These are phyloP conservation scores for Oligia strigilis DNA, from an alignment of 2,888 invertebrate genomes.

Conservation along the genomic window DNA sequence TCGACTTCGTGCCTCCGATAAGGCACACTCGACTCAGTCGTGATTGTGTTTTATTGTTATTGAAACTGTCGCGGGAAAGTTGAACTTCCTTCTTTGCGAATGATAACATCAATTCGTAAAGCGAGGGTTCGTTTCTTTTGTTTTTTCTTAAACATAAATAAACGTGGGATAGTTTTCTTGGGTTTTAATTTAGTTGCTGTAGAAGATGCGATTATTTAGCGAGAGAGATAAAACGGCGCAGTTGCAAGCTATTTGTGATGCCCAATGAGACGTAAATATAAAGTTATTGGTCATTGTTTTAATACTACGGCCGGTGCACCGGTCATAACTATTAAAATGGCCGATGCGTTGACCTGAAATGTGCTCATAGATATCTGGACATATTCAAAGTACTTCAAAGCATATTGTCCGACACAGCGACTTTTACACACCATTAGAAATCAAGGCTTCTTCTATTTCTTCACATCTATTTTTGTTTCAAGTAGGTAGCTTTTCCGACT, in stretches of 20 bases:
- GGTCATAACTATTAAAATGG: conserved; percentile 83
- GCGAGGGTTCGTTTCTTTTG: conserved; percentile 6
- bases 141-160: conserved; percentile 20
- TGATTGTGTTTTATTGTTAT: conserved; percentile 81
- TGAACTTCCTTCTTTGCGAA: conserved; percentile 77
- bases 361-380: conserved; percentile 71
- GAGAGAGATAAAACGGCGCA: conserved; percentile 71
- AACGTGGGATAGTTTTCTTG: conserved; percentile 29
- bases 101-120: conserved; percentile 70
- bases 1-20: conserved; percentile 86
- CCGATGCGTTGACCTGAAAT: conserved; percentile 82
- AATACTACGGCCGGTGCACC: conserved; percentile 80
- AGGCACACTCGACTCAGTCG: conserved; percentile 81
- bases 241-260: conserved; percentile 72
- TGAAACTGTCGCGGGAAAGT: conserved; percentile 79
- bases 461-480: background rate
- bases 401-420: conserved; percentile 11
- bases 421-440: conserved; percentile 28
- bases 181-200: conserved; percentile 53
- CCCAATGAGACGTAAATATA: conserved; percentile 84
- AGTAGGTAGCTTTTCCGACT: background rate
- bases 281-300: conserved; percentile 89
- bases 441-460: conserved; percentile 22
- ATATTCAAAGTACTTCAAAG: conserved; percentile 53
- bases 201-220: conserved; percentile 64